Evolutionary conservation across 2,888 invertebrate species (phyloP).

Genomic region (Nymphalis urticae): DNA sequence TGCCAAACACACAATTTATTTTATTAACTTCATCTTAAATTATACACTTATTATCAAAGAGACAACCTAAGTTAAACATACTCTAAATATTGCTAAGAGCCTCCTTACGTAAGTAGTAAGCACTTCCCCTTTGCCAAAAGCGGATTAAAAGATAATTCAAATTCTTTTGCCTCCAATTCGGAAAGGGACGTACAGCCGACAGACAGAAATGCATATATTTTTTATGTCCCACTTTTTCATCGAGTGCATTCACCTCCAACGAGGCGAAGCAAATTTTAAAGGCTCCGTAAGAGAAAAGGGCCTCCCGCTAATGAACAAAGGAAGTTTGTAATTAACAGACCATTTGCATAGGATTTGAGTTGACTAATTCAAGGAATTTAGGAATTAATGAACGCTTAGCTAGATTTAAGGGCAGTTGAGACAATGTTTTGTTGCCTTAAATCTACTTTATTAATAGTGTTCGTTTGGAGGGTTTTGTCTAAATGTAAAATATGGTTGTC

Average conservation of each 20-base stretch:
- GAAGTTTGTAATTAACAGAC: constrained; percentile 59
- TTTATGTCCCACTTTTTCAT: constrained; percentile 26
- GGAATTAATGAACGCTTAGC: constrained; percentile 42
- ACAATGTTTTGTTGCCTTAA: constrained; percentile 10
- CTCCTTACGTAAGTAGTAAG: background rate
- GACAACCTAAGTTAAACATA: too few relatives aligned
- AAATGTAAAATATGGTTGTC: background rate
- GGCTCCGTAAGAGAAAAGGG: constrained; percentile 36
- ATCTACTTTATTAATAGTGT: constrained; percentile 10
- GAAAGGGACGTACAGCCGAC: background rate
- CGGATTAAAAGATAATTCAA: constrained; percentile 7
- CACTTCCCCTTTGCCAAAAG: background rate
- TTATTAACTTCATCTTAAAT: too few relatives aligned
- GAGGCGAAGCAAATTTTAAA: constrained; percentile 26
- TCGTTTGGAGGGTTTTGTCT: constrained; percentile 1
- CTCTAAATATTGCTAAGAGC: too few relatives aligned
- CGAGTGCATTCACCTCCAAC: constrained; percentile 21
- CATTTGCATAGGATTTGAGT: constrained; percentile 65
- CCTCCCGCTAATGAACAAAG: constrained; percentile 55
- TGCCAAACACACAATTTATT: too few relatives aligned
- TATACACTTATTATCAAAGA: too few relatives aligned
- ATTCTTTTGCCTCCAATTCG: constrained; percentile 5
- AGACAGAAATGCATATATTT: constrained; percentile 28
- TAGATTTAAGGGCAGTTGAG: constrained; percentile 27
- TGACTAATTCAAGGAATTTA: constrained; percentile 60